phyloP scores from a whole-genome alignment of 2,797 vertebrate genomes.

The Girardinus metallicus region DNA sequence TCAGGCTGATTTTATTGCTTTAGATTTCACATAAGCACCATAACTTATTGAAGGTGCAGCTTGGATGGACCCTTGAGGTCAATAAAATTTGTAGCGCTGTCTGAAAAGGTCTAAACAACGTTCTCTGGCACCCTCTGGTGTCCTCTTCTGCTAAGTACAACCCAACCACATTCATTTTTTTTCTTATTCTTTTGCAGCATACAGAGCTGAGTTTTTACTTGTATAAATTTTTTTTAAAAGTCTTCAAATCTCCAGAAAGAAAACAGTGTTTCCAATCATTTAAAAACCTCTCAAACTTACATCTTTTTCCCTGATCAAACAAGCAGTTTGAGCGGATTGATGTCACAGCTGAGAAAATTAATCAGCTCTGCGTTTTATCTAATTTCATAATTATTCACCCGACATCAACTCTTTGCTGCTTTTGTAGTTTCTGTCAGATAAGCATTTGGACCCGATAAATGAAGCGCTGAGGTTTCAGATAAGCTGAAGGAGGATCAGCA shows the following conservation, averaged over 20 bases:
- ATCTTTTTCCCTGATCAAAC: neutral
- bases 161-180: neutral
- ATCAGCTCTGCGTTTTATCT: neutral
- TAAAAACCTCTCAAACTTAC: neutral
- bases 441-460: neutral
- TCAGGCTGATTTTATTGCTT: neutral
- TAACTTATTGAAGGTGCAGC: neutral
- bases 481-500: neutral
- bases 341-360: neutral
- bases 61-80: neutral
- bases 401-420: neutral
- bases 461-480: neutral
- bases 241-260: neutral
- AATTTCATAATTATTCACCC: neutral
- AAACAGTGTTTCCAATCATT: neutral
- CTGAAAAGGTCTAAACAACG: neutral
- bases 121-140: constrained; percentile 45
- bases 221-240: neutral
- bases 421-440: neutral
- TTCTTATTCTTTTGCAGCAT: neutral
- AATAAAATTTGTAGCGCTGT: neutral
- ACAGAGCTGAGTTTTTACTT: neutral
- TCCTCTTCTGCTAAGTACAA: neutral
- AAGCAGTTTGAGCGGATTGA: neutral
- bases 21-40: neutral